Evolutionary conservation across 2,113 vertebrate genomes (phyloP).

Genomic region (Tyto alba): DNA sequence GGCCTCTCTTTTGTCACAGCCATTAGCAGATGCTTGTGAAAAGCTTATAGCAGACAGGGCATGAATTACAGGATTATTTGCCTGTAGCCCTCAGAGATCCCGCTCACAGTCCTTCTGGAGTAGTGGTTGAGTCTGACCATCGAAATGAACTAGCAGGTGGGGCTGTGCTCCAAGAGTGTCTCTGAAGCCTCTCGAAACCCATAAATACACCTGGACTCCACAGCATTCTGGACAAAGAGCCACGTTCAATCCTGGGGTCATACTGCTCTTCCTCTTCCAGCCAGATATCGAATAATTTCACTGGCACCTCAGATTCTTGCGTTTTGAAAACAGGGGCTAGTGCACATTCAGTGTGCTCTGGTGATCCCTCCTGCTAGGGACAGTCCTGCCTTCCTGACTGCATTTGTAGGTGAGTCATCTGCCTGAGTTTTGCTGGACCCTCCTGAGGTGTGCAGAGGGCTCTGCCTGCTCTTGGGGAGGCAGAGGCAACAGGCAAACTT

Average conservation of each 20-base stretch:
- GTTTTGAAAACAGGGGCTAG: neutral
- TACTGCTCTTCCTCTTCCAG: neutral
- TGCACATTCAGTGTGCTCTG: neutral
- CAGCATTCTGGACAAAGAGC: neutral
- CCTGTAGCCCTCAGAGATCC: neutral
- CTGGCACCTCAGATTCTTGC: neutral
- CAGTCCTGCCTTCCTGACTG: neutral
- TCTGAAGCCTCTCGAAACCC: neutral
- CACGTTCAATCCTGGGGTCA: neutral
- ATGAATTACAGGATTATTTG: neutral
- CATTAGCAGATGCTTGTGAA: neutral
- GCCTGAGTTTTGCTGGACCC: neutral
- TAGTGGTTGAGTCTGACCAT: neutral
- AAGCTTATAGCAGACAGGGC: neutral
- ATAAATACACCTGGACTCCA: neutral
- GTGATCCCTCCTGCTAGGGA: neutral
- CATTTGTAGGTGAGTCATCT: neutral
- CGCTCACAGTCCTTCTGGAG: neutral
- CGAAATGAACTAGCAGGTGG: neutral
- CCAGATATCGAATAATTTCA: neutral
- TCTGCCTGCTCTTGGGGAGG: neutral
- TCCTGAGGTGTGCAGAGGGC: fast-evolving
- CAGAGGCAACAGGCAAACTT: neutral
- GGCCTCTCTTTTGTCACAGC: neutral
- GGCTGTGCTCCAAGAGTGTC: neutral